Base-by-base conservation (phyloP, 2,113 vertebrate genomes). In the Mesocricetus auratus region DNA sequence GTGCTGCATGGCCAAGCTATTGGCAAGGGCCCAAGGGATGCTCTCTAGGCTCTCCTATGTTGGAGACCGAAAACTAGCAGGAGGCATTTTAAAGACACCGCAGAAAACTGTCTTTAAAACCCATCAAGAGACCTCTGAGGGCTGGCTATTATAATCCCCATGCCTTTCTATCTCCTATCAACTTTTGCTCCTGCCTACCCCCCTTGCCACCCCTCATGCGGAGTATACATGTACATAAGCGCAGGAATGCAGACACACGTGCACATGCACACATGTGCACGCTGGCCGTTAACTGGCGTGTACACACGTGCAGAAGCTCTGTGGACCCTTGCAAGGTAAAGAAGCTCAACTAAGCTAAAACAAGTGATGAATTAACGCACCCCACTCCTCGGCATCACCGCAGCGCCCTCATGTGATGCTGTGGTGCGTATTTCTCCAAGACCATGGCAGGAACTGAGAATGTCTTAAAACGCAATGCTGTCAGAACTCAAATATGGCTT, bases 321-420 rank as follows among this genome's bases (percentile, higher is more conserved):
- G 36, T 21, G 64, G 45, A 17, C 79, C 42, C 9, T 89, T 79
- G 74, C 31, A 69, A 42, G 22, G 33, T 60, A 50, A 94, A 39
- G 24, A 45, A 36, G 4, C 5, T 47, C 42, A 17, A 19, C 29
- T 13, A 33, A 26, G 60, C 69, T 12, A 13, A 94, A 91, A 78
- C 42, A 77, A 91, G 75, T 85, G 39, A n/a, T 62, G 21, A 4
- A 31, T 56, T 36, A 81, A 16, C 26, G 2, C 9, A 4, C 4
- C 16, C 68, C 29, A 1, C 22, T 21, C 7, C 17, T 16, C 45
- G 15, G 22, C 24, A 0, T 62, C 75, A 0, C 77, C 79, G 60
- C 68, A 94, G 96, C 77, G 85, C 96, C 97, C 96, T 96, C 97
- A 64, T 85, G 93, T 95, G 97, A 60, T 87, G 0, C 64, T 83